Percentiles rank a stretch among this genome's conserved stretches.
Evolutionary conservation across 2,113 vertebrate species (phyloP).

Genomic region (Fulica atra): DNA sequence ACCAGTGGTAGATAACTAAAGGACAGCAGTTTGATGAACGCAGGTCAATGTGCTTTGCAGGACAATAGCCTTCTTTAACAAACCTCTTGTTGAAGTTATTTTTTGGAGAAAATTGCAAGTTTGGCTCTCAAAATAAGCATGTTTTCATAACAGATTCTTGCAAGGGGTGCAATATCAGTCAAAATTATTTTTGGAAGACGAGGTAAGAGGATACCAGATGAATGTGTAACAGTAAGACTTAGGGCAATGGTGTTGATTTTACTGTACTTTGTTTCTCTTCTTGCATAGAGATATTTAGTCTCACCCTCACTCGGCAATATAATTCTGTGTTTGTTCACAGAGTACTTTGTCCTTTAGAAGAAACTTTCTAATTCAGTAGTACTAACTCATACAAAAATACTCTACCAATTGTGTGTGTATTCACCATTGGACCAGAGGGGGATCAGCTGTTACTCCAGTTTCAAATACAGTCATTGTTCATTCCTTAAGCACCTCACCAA

Average conservation of each 20-base stretch:
- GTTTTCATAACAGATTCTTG: background rate
- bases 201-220: background rate
- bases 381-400: background rate
- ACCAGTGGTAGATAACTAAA: background rate
- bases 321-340: background rate
- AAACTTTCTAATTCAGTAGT: background rate
- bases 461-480: background rate
- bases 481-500: background rate
- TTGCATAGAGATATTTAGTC: background rate
- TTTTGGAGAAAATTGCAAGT: background rate
- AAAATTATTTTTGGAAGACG: background rate
- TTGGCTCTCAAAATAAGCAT: background rate
- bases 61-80: background rate
- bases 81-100: background rate
- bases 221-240: background rate
- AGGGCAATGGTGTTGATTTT: background rate
- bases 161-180: background rate
- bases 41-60: background rate
- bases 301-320: background rate
- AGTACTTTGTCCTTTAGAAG: background rate
- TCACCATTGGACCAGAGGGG: background rate
- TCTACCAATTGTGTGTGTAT: accelerated
- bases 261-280: background rate
- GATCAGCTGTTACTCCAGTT: background rate
- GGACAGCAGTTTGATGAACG: background rate